Evolutionary conservation across 1,140 invertebrate species (phyloP).

Genomic region (Drosophila kepulauana): DNA sequence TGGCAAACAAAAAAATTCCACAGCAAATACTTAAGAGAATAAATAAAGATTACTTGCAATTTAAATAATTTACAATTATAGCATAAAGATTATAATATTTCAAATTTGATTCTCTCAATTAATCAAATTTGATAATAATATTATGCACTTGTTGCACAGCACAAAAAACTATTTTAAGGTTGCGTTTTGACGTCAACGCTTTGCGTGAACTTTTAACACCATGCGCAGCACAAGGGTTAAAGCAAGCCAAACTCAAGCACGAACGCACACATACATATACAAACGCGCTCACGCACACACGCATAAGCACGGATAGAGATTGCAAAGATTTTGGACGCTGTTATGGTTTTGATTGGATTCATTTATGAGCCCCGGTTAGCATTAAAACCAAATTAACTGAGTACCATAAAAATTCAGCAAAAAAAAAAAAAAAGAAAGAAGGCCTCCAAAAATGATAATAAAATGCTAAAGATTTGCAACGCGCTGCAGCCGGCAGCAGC

Average conservation of each 20-base stretch:
- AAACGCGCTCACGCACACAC: neutral
- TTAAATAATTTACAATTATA: too few relatives aligned
- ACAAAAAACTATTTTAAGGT: neutral
- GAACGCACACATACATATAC: neutral
- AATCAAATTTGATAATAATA: neutral
- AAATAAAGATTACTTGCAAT: too few relatives aligned
- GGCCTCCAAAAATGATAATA: constrained; percentile 4
- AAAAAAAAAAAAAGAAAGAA: constrained; percentile 3
- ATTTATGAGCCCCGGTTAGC: constrained; percentile 24
- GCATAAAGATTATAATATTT: too few relatives aligned
- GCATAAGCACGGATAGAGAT: neutral
- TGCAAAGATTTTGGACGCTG: constrained; percentile 28
- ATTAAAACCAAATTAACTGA: constrained; percentile 33
- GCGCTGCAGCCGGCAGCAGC: constrained; percentile 6
- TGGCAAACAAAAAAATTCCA: too few relatives aligned
- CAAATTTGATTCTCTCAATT: neutral
- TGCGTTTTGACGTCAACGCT: neutral
- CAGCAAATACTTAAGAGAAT: too few relatives aligned
- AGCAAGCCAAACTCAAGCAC: neutral
- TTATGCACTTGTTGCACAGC: neutral
- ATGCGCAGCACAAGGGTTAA: constrained; percentile 26
- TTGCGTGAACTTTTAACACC: neutral
- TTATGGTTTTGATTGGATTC: constrained; percentile 36
- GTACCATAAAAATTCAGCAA: constrained; percentile 25
- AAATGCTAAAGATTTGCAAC: constrained; percentile 19